phyloP scores from a whole-genome alignment of 2,888 invertebrate genomes.

The Caenorhabditis macrosperma region DNA sequence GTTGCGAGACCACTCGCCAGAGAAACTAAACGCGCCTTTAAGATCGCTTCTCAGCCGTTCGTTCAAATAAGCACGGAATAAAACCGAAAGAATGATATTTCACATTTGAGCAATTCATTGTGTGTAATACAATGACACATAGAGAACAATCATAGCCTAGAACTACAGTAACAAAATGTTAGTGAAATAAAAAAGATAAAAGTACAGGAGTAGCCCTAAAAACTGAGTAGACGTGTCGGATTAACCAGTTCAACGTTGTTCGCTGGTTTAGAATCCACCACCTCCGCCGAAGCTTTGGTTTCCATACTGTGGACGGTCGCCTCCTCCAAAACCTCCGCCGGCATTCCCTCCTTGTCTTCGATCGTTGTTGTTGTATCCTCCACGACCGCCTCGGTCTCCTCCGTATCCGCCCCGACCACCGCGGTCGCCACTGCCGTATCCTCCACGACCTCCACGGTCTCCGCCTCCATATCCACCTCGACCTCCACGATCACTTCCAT shows the following conservation, averaged over 20 bases:
- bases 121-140: not conserved
- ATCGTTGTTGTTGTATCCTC: not conserved
- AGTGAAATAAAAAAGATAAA: slow-evolving; percentile 18
- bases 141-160: not conserved
- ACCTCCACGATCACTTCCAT: not conserved
- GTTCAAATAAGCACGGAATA: not conserved
- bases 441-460: not conserved
- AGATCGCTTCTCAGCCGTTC: no score
- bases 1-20: slow-evolving; percentile 35
- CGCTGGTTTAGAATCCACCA: not conserved
- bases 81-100: not conserved
- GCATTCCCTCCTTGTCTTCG: not conserved
- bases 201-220: no score
- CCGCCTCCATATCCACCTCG: not conserved
- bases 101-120: slow-evolving; percentile 1
- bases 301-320: not conserved
- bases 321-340: not conserved
- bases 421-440: not conserved
- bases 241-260: no score
- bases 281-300: not conserved
- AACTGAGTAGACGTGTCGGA: no score
- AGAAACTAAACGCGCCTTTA: slow-evolving; percentile 31
- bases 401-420: not conserved
- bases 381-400: not conserved
- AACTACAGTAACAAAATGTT: slow-evolving; percentile 6